These are phyloP conservation scores for Morpho deidamia DNA, from an alignment of 2,888 invertebrate species.

Conservation along the genomic window DNA sequence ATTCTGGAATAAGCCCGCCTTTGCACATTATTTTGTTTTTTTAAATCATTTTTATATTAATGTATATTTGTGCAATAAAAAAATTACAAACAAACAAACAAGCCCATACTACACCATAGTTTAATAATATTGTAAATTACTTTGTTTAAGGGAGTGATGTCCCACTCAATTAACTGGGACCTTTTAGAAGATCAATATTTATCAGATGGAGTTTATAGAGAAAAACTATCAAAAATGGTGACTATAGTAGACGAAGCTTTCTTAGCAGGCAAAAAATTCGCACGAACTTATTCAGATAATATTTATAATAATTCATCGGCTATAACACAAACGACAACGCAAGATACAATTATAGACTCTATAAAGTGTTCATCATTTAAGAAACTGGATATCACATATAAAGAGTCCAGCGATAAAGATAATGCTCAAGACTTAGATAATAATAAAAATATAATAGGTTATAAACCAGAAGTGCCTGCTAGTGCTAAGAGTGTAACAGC, in stretches of 20 bases:
- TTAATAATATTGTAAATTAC: background rate
- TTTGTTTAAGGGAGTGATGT: slow-evolving; percentile 91
- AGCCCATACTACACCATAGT: no score
- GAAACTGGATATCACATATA: slow-evolving; percentile 51
- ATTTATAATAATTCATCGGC: slow-evolving; percentile 25
- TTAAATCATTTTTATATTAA: no score
- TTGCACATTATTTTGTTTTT: no score
- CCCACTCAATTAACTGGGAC: slow-evolving; percentile 96
- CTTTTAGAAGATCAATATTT: slow-evolving; percentile 92
- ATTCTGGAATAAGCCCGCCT: no score
- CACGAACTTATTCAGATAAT: slow-evolving; percentile 76
- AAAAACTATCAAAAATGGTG: slow-evolving; percentile 92
- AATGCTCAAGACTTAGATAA: slow-evolving; percentile 32
- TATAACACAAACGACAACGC: slow-evolving; percentile 16
- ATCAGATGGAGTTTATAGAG: slow-evolving; percentile 87
- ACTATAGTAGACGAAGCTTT: slow-evolving; percentile 86
- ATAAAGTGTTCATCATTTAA: slow-evolving; percentile 19
- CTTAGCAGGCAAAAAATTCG: slow-evolving; percentile 86
- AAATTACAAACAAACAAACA: no score
- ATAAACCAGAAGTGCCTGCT: slow-evolving; percentile 38
- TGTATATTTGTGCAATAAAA: no score
- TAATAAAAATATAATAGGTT: slow-evolving; percentile 36
- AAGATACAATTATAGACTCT: slow-evolving; percentile 11
- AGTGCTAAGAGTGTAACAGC: slow-evolving; percentile 25
- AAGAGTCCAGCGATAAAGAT: slow-evolving; percentile 33